Conservation (phyloP, 30 jellyfish, hydroid and myxozoan genomes). For the Phacellophora camtschatica region DNA sequence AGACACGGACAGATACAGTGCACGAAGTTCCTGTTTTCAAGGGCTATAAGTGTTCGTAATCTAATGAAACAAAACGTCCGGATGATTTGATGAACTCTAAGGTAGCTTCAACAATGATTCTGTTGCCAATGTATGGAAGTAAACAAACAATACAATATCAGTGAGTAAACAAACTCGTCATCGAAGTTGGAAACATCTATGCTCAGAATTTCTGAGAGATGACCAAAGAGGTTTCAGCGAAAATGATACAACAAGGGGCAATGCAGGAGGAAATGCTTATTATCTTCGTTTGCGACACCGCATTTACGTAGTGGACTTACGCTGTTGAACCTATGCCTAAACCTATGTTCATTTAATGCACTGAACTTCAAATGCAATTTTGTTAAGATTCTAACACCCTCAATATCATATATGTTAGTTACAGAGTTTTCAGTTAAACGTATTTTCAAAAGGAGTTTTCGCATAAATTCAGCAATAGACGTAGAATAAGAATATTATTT, state of each 20-base stretch:
- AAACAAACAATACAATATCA: constrained; percentile 17
- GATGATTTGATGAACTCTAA: too few relatives aligned
- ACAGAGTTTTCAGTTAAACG: background rate
- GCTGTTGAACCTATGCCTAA: background rate
- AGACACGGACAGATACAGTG: too few relatives aligned
- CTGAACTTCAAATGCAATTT: too few relatives aligned
- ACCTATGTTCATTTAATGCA: too few relatives aligned
- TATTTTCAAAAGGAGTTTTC: background rate
- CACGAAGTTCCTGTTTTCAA: too few relatives aligned
- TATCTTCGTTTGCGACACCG: constrained; percentile 29
- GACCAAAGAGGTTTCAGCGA: constrained; percentile 13
- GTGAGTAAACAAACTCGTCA: constrained; percentile 21
- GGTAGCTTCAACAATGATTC: constrained; percentile 39
- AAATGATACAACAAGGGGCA: constrained; percentile 9
- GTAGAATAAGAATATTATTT: too few relatives aligned
- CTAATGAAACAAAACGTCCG: too few relatives aligned
- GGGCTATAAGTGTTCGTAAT: too few relatives aligned
- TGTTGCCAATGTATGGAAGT: constrained; percentile 11
- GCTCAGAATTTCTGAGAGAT: constrained; percentile 30
- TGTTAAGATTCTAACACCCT: too few relatives aligned
- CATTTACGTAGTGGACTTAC: constrained; percentile 18
- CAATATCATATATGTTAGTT: too few relatives aligned
- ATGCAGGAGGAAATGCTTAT: constrained; percentile 51
- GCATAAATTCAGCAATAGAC: background rate
- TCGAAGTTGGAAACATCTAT: constrained; percentile 7